Percentiles rank a stretch among this genome's conserved stretches.
Evolutionary conservation across 2,888 invertebrate genomes (phyloP).

Genomic region (Lomographa bimaculata): DNA sequence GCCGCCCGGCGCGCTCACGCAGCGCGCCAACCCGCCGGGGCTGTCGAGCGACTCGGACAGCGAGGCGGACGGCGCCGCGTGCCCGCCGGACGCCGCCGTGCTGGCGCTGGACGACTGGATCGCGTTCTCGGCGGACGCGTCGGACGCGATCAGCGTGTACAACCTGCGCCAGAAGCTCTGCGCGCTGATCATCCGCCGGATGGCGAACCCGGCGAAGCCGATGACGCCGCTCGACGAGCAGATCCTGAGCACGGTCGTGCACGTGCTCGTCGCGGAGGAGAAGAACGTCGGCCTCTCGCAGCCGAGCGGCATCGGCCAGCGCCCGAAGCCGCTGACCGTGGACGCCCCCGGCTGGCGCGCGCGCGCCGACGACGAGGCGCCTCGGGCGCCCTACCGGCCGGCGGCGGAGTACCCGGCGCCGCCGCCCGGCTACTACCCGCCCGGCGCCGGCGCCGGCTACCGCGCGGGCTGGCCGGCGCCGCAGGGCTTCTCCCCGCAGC

Average conservation of each 20-base stretch:
- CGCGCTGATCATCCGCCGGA: slow-evolving; percentile 85
- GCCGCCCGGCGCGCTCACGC: slow-evolving; percentile 71
- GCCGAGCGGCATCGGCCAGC: slow-evolving; percentile 89
- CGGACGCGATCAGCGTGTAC: slow-evolving; percentile 86
- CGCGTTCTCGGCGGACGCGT: slow-evolving; percentile 86
- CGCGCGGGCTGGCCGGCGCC: slow-evolving; percentile 36
- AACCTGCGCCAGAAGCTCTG: slow-evolving; percentile 89
- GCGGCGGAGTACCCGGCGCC: slow-evolving; percentile 46
- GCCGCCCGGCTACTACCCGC: slow-evolving; percentile 28
- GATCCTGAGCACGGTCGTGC: slow-evolving; percentile 86
- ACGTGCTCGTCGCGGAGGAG: slow-evolving; percentile 88
- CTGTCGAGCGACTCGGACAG: slow-evolving; percentile 75
- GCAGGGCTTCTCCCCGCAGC: slow-evolving; percentile 55
- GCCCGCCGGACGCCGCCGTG: slow-evolving; percentile 62
- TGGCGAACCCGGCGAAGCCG: slow-evolving; percentile 83
- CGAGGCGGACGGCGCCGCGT: slow-evolving; percentile 65
- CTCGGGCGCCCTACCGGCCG: no score
- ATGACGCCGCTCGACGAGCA: slow-evolving; percentile 86
- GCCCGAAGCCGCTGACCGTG: slow-evolving; percentile 87
- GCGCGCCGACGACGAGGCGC: slow-evolving; percentile 52
- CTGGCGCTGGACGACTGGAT: slow-evolving; percentile 90
- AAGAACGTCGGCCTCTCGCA: slow-evolving; percentile 86
- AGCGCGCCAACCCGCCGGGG: slow-evolving; percentile 72
- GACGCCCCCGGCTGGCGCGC: slow-evolving; percentile 79
- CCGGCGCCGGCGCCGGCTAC: not conserved